These are phyloP conservation scores for Hanleya hanleyi DNA, from an alignment of 2,888 invertebrate species.

Conservation along the genomic window DNA sequence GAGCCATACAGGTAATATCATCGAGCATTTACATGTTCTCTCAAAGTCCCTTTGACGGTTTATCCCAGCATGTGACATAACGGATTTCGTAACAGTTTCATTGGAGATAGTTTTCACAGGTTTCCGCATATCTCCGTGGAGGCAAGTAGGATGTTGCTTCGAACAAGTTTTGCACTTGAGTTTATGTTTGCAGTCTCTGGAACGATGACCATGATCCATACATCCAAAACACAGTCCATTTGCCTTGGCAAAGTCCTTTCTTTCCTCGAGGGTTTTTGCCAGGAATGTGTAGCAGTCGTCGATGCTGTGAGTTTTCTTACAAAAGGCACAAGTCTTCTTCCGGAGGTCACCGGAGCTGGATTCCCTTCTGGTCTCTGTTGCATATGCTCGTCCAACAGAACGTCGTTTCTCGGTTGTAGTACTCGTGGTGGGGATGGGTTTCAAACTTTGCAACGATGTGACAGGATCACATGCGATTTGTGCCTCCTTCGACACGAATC, in stretches of 20 bases:
- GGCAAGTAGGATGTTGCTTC: constrained; percentile 22
- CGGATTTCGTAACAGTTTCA: neutral
- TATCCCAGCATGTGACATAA: neutral
- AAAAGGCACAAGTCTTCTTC: no score
- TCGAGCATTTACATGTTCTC: constrained; percentile 22
- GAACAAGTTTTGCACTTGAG: constrained; percentile 19
- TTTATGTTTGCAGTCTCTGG: constrained; percentile 21
- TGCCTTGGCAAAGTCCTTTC: constrained; percentile 1
- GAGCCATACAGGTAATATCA: constrained; percentile 31
- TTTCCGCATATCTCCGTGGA: constrained; percentile 1
- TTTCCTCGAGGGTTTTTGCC: constrained; percentile 3
- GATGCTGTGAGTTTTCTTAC: no score
- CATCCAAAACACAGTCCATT: constrained; percentile 33
- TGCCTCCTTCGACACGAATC: constrained; percentile 24
- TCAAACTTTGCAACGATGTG: neutral
- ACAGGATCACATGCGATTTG: constrained; percentile 35
- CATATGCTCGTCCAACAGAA: neutral
- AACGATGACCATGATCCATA: constrained; percentile 21
- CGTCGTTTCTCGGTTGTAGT: neutral
- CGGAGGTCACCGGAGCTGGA: no score
- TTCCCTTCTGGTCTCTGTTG: no score
- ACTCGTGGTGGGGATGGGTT: neutral
- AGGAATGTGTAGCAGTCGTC: no score
- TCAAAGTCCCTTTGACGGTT: neutral
- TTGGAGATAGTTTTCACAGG: neutral